A percentile compares a stretch with the other conserved stretches of the same genome.
Evolutionary conservation across 2,797 vertebrate species (phyloP).

Genomic region (Gymnothorax reevesii): DNA sequence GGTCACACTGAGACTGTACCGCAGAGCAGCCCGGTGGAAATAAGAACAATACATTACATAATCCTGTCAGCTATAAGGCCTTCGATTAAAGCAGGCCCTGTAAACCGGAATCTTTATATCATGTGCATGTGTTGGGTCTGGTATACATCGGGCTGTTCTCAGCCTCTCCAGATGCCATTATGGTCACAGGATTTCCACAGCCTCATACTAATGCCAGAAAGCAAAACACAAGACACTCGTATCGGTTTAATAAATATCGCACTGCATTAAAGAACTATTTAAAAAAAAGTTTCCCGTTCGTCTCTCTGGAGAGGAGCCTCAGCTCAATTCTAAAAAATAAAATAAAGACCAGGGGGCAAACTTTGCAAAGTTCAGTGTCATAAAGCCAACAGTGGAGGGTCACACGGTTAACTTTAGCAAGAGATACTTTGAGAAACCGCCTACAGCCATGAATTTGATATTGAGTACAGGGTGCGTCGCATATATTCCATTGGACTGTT

Average conservation of each 20-base stretch:
- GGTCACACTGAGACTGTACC: neutral
- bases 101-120: neutral
- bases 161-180: neutral
- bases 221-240: neutral
- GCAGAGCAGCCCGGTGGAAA: conserved; percentile 26
- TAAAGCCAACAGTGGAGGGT: neutral
- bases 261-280: too few relatives aligned
- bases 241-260: too few relatives aligned
- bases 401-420: neutral
- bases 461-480: neutral
- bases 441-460: conserved; percentile 1
- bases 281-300: too few relatives aligned
- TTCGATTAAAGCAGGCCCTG: neutral
- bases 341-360: too few relatives aligned
- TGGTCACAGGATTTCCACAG: neutral
- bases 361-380: neutral
- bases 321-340: too few relatives aligned
- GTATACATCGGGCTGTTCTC: neutral
- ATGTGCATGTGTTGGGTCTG: neutral
- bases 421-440: neutral
- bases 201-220: neutral
- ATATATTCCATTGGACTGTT: neutral
- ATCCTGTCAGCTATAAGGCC: conserved; percentile 2
- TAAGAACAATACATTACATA: conserved; percentile 42
- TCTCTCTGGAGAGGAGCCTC: too few relatives aligned